Percentiles rank a stretch among this genome's conserved stretches.
phyloP scores from a whole-genome alignment of 2,888 invertebrate genomes.

The Drosophila pullipes region DNA sequence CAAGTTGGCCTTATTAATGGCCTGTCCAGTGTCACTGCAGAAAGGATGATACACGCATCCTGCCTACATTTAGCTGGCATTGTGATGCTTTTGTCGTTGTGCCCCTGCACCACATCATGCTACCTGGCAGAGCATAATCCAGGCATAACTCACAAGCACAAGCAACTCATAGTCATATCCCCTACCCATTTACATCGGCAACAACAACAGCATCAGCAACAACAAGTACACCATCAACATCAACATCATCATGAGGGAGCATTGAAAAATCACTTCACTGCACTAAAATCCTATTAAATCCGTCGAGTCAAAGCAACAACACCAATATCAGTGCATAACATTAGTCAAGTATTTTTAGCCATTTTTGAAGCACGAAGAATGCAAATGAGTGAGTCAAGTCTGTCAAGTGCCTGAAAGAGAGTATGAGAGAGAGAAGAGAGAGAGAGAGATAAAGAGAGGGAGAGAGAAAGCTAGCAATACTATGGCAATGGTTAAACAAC shows the following conservation, averaged over 20 bases:
- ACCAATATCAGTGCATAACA: constrained; percentile 39
- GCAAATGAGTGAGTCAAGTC: constrained; percentile 63
- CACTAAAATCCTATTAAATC: constrained; percentile 76
- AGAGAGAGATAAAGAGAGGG: neutral
- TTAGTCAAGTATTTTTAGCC: constrained; percentile 72
- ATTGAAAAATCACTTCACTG: constrained; percentile 73
- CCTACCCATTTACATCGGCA: constrained; percentile 19
- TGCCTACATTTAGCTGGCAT: constrained; percentile 10
- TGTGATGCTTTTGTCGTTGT: neutral
- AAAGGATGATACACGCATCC: constrained; percentile 33
- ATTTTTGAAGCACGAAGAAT: constrained; percentile 66
- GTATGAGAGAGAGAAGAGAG: neutral
- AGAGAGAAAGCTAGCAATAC: constrained; percentile 1
- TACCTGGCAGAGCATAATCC: constrained; percentile 6
- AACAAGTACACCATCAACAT: constrained; percentile 11
- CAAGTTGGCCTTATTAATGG: constrained; percentile 44
- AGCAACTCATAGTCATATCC: constrained; percentile 19
- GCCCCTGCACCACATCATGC: neutral
- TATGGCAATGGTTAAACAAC: constrained; percentile 32
- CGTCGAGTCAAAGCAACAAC: constrained; percentile 51
- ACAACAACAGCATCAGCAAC: constrained; percentile 3
- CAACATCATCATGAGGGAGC: constrained; percentile 30
- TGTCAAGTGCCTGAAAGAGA: constrained; percentile 8
- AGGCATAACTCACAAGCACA: constrained; percentile 36
- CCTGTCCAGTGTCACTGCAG: constrained; percentile 20